phyloP scores from a whole-genome alignment of 92 coral and sea anemone genomes.

The Bergia puertoricense region DNA sequence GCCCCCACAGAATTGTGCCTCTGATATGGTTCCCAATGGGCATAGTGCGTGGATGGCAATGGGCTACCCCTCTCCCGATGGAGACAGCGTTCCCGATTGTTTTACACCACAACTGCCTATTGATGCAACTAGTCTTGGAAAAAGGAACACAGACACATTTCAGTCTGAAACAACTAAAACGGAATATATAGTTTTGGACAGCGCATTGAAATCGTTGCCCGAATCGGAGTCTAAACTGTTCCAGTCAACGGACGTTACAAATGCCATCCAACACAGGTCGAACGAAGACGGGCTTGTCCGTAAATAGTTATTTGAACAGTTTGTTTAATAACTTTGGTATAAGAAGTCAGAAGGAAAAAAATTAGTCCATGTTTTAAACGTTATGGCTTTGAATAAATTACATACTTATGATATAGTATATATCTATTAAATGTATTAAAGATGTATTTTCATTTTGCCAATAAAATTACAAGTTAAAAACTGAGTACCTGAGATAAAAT shows the following conservation, averaged over 20 bases:
- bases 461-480: too few species aligned
- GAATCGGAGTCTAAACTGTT: background rate
- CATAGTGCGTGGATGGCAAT: background rate
- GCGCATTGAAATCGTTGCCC: background rate
- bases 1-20: background rate
- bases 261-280: background rate
- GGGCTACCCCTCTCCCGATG: background rate
- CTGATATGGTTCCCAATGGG: background rate
- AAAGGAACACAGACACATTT: background rate
- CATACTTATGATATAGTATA: background rate
- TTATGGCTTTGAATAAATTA: background rate
- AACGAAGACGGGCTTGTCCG: too few species aligned
- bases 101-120: background rate
- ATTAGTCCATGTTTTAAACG: too few species aligned
- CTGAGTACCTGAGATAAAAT: too few species aligned
- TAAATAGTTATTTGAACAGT: too few species aligned
- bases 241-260: background rate
- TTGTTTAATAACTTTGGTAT: background rate
- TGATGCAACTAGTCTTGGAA: background rate
- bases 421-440: too few species aligned
- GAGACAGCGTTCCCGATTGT: background rate
- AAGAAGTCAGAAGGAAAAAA: too few species aligned
- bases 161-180: background rate
- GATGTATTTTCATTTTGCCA: too few species aligned
- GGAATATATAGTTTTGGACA: background rate